Conservation (phyloP, 1,140 invertebrate genomes). For the Bicyclus anynana region DNA sequence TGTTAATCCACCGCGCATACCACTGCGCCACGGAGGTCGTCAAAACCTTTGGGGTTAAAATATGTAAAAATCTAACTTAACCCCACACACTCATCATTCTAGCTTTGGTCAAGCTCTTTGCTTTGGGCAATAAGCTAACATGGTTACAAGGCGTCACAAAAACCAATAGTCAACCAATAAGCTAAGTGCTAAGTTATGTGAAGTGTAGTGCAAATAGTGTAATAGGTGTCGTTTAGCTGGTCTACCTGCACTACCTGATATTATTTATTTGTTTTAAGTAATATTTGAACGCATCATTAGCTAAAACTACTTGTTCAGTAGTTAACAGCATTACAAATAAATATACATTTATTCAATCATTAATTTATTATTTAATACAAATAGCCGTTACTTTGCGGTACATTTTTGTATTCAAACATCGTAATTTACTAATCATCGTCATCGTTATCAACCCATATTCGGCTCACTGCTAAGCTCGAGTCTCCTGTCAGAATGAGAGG, state of each 20-base stretch:
- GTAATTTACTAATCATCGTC: too few species aligned
- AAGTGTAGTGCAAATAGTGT: neutral
- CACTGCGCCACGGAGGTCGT: too few species aligned
- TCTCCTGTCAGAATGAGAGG: too few species aligned
- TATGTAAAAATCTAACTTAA: too few species aligned
- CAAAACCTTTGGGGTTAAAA: too few species aligned
- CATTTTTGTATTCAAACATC: too few species aligned
- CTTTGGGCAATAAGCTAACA: neutral
- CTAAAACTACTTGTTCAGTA: neutral
- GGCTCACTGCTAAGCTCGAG: too few species aligned
- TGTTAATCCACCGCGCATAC: too few species aligned
- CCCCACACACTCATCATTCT: too few species aligned
- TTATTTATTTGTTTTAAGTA: conserved; percentile 1
- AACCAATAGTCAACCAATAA: neutral
- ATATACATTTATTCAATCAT: too few species aligned
- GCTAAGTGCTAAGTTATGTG: conserved; percentile 2
- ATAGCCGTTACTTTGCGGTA: too few species aligned
- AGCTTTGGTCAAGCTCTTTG: neutral
- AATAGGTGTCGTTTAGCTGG: neutral
- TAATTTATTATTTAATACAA: neutral
- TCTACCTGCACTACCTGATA: neutral
- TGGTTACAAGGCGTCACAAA: neutral
- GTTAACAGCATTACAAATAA: neutral
- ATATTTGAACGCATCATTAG: neutral
- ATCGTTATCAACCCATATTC: too few species aligned